Evolutionary conservation across 2,113 vertebrate species (phyloP).

Genomic region (Propithecus coquereli): DNA sequence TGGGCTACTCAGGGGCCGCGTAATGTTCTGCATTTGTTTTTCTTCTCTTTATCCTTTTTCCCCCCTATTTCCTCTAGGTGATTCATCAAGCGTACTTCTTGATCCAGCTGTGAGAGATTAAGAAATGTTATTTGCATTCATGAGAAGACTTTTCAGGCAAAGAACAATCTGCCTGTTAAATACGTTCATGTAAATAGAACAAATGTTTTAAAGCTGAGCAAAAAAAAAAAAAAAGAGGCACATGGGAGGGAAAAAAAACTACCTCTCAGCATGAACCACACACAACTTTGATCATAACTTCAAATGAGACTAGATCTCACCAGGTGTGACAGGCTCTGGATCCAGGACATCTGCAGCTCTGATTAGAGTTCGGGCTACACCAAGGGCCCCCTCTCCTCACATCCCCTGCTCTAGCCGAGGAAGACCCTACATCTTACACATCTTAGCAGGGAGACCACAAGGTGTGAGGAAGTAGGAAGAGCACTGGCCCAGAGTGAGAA

Average conservation of each 20-base stretch:
- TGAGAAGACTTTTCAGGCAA: slow-evolving; percentile 53
- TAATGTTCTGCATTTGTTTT: slow-evolving; percentile 56
- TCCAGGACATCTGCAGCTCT: not conserved
- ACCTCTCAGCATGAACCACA: slow-evolving; percentile 22
- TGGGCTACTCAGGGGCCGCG: not conserved
- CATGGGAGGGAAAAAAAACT: not conserved
- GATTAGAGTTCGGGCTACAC: not conserved
- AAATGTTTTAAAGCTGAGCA: slow-evolving; percentile 64
- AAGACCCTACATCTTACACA: not conserved
- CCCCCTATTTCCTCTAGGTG: slow-evolving; percentile 37
- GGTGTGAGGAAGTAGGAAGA: not conserved
- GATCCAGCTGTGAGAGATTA: slow-evolving; percentile 60
- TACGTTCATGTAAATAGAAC: slow-evolving; percentile 68
- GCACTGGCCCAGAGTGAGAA: not conserved
- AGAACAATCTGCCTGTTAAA: slow-evolving; percentile 70
- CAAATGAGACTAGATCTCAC: slow-evolving; percentile 46
- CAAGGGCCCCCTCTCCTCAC: not conserved
- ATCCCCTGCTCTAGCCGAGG: not conserved
- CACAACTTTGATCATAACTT: slow-evolving; percentile 66
- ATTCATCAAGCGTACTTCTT: slow-evolving; percentile 69
- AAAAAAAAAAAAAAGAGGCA: slow-evolving; percentile 30
- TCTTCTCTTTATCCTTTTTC: slow-evolving; percentile 49
- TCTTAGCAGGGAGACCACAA: not conserved
- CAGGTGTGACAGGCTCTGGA: not conserved
- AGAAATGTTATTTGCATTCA: slow-evolving; percentile 72